These are phyloP conservation scores for Pomacea canaliculata DNA, from an alignment of 2,888 invertebrate species.

Conservation along the genomic window DNA sequence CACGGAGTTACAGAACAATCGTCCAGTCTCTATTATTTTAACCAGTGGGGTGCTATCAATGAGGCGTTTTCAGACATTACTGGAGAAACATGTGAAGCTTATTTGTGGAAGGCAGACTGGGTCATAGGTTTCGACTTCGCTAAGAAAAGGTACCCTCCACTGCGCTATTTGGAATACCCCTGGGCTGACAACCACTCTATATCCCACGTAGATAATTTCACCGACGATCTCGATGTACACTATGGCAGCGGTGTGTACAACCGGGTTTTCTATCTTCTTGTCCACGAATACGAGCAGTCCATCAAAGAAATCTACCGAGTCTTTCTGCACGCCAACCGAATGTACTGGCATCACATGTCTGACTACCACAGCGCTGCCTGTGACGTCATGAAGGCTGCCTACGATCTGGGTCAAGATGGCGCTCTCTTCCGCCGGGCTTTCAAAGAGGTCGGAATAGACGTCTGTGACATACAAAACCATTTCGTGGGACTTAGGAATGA, in stretches of 20 bases:
- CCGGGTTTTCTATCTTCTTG: conserved; percentile 43
- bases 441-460: conserved; percentile 40
- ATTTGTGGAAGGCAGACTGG: conserved; percentile 31
- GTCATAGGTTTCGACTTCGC: conserved; percentile 26
- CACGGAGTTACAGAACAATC: conserved; percentile 47
- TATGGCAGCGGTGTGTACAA: conserved; percentile 49
- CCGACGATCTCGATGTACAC: conserved; percentile 40
- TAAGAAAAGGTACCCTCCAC: no score
- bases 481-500: conserved; percentile 2
- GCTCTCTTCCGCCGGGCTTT: conserved; percentile 41
- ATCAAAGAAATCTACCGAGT: conserved; percentile 42
- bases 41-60: conserved; percentile 46
- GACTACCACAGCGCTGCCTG: conserved; percentile 45
- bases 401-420: conserved; percentile 43
- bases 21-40: conserved; percentile 43
- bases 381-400: conserved; percentile 46
- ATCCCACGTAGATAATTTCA: conserved; percentile 40
- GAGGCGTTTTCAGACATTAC: conserved; percentile 53
- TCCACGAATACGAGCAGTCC: conserved; percentile 33
- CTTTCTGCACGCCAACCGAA: conserved; percentile 45
- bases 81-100: conserved; percentile 41
- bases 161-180: conserved; percentile 27
- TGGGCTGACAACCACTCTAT: conserved; percentile 44
- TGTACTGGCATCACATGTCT: conserved; percentile 47
- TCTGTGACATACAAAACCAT: conserved; percentile 6